Percentiles rank a stretch among this genome's conserved stretches.
These are phyloP conservation scores for Latrodectus elegans DNA, from an alignment of 2,888 invertebrate genomes.

Conservation along the genomic window DNA sequence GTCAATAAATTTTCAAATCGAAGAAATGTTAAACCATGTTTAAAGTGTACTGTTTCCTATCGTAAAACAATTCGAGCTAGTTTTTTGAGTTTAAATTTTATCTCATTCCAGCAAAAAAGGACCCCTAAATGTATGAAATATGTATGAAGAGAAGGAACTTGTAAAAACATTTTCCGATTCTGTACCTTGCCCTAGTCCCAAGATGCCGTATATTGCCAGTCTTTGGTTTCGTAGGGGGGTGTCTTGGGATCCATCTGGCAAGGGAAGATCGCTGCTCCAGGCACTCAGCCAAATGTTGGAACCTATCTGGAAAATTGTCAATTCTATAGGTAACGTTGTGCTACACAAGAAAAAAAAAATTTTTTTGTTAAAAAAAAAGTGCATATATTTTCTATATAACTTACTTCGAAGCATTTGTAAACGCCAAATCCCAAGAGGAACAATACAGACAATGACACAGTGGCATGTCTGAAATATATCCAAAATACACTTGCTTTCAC, in stretches of 20 bases:
- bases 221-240: conserved; percentile 48
- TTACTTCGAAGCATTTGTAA: conserved; percentile 58
- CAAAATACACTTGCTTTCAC: conserved; percentile 49
- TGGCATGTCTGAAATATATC: conserved; percentile 43
- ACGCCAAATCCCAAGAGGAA: conserved; percentile 26
- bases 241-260: conserved; percentile 63
- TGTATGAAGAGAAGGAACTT: background rate
- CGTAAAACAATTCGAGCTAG: no score
- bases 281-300: conserved; percentile 65
- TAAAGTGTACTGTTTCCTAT: no score
- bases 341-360: background rate
- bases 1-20: no score
- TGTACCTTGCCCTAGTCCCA: conserved; percentile 52
- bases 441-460: conserved; percentile 14
- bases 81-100: no score
- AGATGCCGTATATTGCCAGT: conserved; percentile 44
- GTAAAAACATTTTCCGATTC: background rate
- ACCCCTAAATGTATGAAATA: no score
- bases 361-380: background rate
- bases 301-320: conserved; percentile 28
- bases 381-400: background rate
- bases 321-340: background rate
- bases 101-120: no score
- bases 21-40: no score
- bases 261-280: conserved; percentile 57